Evolutionary conservation across 1,140 invertebrate genomes (phyloP), one percentile per base, ranked within the genome.

Genomic region (Rhynchophorus ferrugineus): DNA sequence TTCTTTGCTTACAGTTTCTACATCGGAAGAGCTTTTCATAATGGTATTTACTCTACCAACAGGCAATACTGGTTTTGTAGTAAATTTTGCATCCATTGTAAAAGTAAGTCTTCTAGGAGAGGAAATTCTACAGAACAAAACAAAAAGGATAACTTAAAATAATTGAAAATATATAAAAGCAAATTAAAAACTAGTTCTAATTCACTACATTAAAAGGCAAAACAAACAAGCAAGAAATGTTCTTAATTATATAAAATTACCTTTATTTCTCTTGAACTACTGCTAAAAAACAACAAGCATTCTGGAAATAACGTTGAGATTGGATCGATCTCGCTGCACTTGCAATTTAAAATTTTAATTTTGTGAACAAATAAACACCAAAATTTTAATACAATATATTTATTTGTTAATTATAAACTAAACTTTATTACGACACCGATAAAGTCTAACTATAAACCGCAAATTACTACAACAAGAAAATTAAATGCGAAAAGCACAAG

Each of bases 21-120:
- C 85, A 63, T 88, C 84, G 24, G 86, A 85, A 2, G 85, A 88
- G 71, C 85, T 88, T 74, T 89, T 89, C 86, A 90, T 90, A 47
- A 90, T 89, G 35, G 84, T 87, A 74, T 82, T 84, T 6, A 89
- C 81, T 56, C 85, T 77, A 17, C 80, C 80, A 52, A 87, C 69
- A 1, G 86, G 85, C 50, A 90, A 55, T 19, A 50, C 38, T 57
- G 24, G 33, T 37, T 11, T n/a, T 44, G 11, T 11, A 35, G 20
- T 46, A 35, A 1, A 16, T 13, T 43, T 19, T 19, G 20, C 16
- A 14, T 43, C n/a, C 19, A 19, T 9, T 43, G 20, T 43, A 2
- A 19, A 29, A 24, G n/a, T 43, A 13, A n/a, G 3, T 20, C 19
- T 43, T 43, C n/a, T 14, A 24, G 9, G 8, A 16, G 3, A 2